Base-by-base conservation (phyloP, 2,888 invertebrate species). In the Sesia apiformis region DNA sequence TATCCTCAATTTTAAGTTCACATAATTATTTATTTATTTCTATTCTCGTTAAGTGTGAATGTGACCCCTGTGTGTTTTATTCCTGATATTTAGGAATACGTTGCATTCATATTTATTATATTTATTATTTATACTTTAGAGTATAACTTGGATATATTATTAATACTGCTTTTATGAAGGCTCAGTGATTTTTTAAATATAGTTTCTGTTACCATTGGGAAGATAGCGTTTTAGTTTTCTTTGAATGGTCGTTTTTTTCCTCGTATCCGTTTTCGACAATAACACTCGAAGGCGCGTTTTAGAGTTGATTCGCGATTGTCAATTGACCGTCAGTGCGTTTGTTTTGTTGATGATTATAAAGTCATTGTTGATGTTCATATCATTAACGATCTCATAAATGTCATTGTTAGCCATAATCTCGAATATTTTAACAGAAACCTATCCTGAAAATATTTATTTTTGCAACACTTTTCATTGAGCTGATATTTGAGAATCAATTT, bases 81-180 rank as follows among this genome's bases (percentile, higher is more conserved):
- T 89, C 88, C 90, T 90, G 90, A 85, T 89, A 90, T 90, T 90
- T 89, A 88, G 90, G 89, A 86, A 81, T 83, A 73, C 74, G 90
- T 86, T 84, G 81, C 90, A 87, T 88, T 89, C 89, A 89, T 89
- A 84, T 88, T 88, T 84, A 81, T 83, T 77, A 78, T 82, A 84
- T 85, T 87, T 85, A 81, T 85, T 78, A 78, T 81, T 84, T 83
- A 81, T 84, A 78, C 78, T 81, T 84, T 83, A 86, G 79, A 78
- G 65, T 86, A 84, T 80, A 82, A 69, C 76, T 70, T 23, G 23
- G 75, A 78, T 77, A 77, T 80, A 79, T 84, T 82, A 77, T 77
- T 70, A 77, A 66, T 69, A 75, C 76, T 74, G 76, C 75, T 82
- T 78, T 23, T 75, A 79, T 73, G 74, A 87, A 87, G 86, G 85